phyloP scores from a whole-genome alignment of 2,797 vertebrate genomes.

The Synaphobranchus kaupii region DNA sequence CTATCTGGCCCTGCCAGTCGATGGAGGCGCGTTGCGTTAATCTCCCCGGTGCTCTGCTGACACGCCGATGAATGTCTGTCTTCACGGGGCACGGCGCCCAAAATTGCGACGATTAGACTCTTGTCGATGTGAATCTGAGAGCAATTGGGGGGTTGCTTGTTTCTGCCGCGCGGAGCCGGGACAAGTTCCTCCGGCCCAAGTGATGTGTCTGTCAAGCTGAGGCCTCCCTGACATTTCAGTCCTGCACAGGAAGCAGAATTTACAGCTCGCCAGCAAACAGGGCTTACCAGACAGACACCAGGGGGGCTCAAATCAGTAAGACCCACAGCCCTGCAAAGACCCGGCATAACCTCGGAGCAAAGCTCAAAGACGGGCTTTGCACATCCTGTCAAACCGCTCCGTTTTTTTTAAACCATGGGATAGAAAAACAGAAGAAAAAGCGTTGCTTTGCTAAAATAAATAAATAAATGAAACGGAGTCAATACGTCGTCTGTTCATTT shows the following conservation, averaged over 20 bases:
- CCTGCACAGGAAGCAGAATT: slow-evolving; percentile 55
- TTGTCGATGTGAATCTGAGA: slow-evolving; percentile 35
- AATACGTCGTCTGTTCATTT: not conserved
- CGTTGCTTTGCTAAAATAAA: not conserved
- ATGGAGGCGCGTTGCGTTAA: slow-evolving; percentile 23
- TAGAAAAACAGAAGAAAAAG: slow-evolving; percentile 7
- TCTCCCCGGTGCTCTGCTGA: slow-evolving; percentile 33
- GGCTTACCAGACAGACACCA: slow-evolving; percentile 50
- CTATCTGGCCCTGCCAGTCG: slow-evolving; percentile 42
- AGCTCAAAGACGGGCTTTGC: slow-evolving; percentile 38
- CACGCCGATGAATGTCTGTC: slow-evolving; percentile 28
- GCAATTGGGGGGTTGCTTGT: slow-evolving; percentile 21
- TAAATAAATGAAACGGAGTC: not conserved
- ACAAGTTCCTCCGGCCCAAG: slow-evolving; percentile 30
- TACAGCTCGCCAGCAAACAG: slow-evolving; percentile 48
- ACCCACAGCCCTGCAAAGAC: slow-evolving; percentile 38
- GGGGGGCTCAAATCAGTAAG: slow-evolving; percentile 43
- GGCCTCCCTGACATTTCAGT: slow-evolving; percentile 49
- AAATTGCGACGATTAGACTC: slow-evolving; percentile 38
- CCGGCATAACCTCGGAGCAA: slow-evolving; percentile 44
- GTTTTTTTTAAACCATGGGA: not conserved
- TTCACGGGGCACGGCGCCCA: slow-evolving; percentile 31
- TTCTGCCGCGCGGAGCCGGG: slow-evolving; percentile 3
- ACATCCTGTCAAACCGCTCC: slow-evolving; percentile 5
- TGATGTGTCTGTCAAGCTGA: slow-evolving; percentile 46